Percentiles rank a stretch among this genome's conserved stretches.
Conservation (phyloP, 1,140 invertebrate genomes). For the Neodiprion virginianus region DNA sequence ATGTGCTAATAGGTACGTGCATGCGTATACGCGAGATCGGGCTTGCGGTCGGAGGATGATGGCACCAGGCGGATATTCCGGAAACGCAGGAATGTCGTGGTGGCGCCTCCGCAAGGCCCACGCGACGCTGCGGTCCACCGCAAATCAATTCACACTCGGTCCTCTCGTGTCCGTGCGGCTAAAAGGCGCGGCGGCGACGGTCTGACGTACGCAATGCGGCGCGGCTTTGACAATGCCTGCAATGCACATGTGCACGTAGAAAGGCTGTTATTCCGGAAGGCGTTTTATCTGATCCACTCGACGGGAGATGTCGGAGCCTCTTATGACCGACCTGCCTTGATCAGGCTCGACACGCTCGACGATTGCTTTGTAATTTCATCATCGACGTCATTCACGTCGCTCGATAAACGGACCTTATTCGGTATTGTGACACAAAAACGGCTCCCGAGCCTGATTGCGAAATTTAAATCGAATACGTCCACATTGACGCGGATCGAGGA, state of each 20-base stretch:
- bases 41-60: too few species aligned
- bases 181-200: neutral
- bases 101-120: neutral
- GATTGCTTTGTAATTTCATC: neutral
- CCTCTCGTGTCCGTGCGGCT: neutral
- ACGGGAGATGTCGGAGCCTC: too few species aligned
- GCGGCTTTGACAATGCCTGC: neutral
- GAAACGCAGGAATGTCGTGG: neutral
- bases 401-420: constrained; percentile 1
- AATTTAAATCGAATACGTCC: neutral
- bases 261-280: neutral
- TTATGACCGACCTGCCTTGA: too few species aligned
- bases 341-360: too few species aligned
- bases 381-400: neutral
- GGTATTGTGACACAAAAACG: neutral
- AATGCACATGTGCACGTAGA: too few species aligned
- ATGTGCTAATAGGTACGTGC: too few species aligned
- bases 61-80: neutral
- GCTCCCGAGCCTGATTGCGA: neutral
- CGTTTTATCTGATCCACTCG: neutral
- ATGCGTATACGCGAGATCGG: too few species aligned
- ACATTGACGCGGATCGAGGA: neutral
- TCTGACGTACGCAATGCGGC: too few species aligned
- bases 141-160: constrained; percentile 7
- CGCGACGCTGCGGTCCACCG: neutral